phyloP scores from a whole-genome alignment of 2,113 vertebrate species.

The Peromyscus maniculatus region DNA sequence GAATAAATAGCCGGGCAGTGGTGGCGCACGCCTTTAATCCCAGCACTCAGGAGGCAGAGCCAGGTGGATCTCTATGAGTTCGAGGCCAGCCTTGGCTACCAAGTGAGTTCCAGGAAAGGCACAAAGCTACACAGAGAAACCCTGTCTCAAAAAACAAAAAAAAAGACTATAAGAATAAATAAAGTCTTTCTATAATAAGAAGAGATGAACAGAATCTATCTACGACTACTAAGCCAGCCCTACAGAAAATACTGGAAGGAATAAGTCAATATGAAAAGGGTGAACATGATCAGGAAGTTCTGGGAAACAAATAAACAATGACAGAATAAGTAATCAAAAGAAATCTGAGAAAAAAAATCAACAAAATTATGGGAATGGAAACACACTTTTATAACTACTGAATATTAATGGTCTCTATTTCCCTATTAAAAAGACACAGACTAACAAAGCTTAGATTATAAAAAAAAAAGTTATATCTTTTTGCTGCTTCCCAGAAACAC shows the following conservation, averaged over 20 bases:
- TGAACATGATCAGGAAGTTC: not conserved
- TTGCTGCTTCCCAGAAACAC: not conserved
- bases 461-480: not conserved
- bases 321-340: not conserved
- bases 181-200: not conserved
- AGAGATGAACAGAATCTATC: not conserved
- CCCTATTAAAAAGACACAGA: not conserved
- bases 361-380: not conserved
- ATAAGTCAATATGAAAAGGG: not conserved
- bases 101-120: no score
- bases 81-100: no score
- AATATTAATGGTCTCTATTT: not conserved
- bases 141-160: no score
- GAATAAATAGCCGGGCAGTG: not conserved
- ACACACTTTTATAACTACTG: not conserved
- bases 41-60: no score
- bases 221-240: not conserved
- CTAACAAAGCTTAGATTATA: not conserved
- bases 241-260: not conserved
- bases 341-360: not conserved
- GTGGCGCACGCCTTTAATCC: no score
- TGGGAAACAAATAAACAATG: not conserved
- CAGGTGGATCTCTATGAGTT: no score
- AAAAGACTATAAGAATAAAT: not conserved
- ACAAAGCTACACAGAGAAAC: no score